Evolutionary conservation across 2,888 invertebrate genomes (phyloP).

Genomic region (Spodoptera picta): DNA sequence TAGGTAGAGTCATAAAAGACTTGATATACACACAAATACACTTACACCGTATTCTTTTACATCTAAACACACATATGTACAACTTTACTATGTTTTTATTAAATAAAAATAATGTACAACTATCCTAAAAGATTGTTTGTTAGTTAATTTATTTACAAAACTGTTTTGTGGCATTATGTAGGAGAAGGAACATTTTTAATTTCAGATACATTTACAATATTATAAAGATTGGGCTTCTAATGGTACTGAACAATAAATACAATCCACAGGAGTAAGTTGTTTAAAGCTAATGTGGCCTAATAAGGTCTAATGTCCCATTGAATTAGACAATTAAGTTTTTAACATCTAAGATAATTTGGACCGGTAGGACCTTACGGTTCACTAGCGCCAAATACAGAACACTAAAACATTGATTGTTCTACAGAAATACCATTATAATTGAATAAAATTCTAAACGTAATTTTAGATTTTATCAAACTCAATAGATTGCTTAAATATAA

Average conservation of each 20-base stretch:
- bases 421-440: too few species aligned
- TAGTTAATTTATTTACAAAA: slow-evolving; percentile 57
- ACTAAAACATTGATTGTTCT: too few species aligned
- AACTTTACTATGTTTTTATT: slow-evolving; percentile 59
- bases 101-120: slow-evolving; percentile 72
- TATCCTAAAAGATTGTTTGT: slow-evolving; percentile 60
- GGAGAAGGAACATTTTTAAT: slow-evolving; percentile 63
- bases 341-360: too few species aligned
- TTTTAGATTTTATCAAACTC: too few species aligned
- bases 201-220: slow-evolving; percentile 65
- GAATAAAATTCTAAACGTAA: too few species aligned
- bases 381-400: too few species aligned
- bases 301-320: too few species aligned
- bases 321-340: too few species aligned
- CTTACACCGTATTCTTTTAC: slow-evolving; percentile 60
- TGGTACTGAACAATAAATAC: slow-evolving; percentile 3
- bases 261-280: neutral
- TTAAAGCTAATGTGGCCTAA: too few species aligned
- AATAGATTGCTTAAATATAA: too few species aligned
- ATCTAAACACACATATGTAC: slow-evolving; percentile 70
- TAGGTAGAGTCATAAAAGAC: slow-evolving; percentile 70
- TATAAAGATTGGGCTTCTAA: slow-evolving; percentile 37
- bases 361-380: too few species aligned
- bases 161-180: slow-evolving; percentile 42
- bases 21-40: slow-evolving; percentile 77